phyloP scores from a whole-genome alignment of 1,140 invertebrate genomes.

The Tetragonula clypearis region DNA sequence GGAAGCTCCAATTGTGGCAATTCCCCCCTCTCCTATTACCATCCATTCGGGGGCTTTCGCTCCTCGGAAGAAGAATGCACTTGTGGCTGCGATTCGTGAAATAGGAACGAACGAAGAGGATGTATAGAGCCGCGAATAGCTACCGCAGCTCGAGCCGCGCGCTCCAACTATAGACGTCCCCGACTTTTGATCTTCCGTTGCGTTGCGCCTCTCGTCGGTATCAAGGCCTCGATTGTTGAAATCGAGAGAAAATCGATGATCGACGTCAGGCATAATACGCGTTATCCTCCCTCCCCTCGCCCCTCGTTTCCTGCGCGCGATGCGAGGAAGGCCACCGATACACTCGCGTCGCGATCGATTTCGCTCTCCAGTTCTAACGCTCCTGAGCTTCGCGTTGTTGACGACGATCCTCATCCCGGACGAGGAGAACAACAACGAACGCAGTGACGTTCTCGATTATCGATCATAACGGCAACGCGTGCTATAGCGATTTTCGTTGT shows the following conservation, averaged over 20 bases:
- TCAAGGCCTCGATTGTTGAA: background rate
- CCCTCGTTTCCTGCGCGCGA: too few relatives aligned
- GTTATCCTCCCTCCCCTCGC: too few relatives aligned
- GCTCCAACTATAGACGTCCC: background rate
- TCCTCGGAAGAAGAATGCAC: too few relatives aligned
- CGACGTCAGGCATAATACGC: constrained; percentile 1
- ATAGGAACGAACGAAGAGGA: too few relatives aligned
- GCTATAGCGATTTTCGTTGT: background rate
- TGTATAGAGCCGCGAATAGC: too few relatives aligned
- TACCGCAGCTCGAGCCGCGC: too few relatives aligned
- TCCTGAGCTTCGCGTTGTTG: background rate
- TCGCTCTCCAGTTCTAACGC: background rate
- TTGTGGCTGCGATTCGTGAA: background rate
- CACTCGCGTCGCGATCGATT: background rate
- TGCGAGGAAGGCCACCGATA: background rate
- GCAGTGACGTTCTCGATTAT: background rate
- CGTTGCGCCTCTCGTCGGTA: background rate
- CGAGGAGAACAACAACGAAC: too few relatives aligned
- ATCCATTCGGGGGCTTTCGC: background rate
- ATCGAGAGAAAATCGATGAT: constrained; percentile 26
- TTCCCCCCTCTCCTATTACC: constrained; percentile 15
- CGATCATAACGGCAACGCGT: too few relatives aligned
- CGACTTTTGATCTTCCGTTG: background rate
- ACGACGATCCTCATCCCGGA: background rate
- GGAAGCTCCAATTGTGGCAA: constrained; percentile 30